phyloP scores from a whole-genome alignment of 2,888 invertebrate genomes.

The Suillia variegata region DNA sequence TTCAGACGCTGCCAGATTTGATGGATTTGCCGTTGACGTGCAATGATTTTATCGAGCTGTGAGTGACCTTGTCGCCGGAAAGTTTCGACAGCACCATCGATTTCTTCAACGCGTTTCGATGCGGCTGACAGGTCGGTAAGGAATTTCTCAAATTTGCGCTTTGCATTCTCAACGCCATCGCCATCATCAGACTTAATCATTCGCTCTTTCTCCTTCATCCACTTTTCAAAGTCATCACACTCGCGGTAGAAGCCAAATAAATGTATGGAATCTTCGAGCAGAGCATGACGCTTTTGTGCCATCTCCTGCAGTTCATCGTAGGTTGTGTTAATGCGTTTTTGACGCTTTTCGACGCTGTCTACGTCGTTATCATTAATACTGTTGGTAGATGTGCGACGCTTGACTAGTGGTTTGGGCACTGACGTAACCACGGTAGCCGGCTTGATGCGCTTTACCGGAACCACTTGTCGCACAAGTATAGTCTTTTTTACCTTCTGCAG shows the following conservation, averaged over 20 bases:
- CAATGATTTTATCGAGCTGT: conserved; percentile 79
- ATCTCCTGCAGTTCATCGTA: conserved; percentile 82
- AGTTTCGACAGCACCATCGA: conserved; percentile 85
- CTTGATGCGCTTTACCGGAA: conserved; percentile 73
- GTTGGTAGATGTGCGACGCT: conserved; percentile 57
- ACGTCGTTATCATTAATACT: conserved; percentile 65
- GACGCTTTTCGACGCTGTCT: conserved; percentile 80
- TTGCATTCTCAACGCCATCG: conserved; percentile 90
- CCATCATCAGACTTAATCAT: conserved; percentile 80
- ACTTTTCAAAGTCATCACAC: conserved; percentile 96
- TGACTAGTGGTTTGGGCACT: conserved; percentile 56
- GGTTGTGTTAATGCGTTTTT: conserved; percentile 78
- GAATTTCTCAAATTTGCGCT: conserved; percentile 95
- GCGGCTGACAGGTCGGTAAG: conserved; percentile 95
- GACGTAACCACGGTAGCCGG: conserved; percentile 59
- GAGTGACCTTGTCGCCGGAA: conserved; percentile 85
- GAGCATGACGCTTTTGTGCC: conserved; percentile 78
- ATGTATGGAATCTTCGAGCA: conserved; percentile 90
- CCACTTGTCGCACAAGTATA: conserved; percentile 83
- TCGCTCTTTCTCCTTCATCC: conserved; percentile 95
- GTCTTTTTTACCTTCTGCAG: conserved; percentile 89
- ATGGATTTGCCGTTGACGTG: conserved; percentile 81
- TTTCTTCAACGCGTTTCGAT: conserved; percentile 85
- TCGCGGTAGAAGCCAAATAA: conserved; percentile 93
- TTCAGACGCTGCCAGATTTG: conserved; percentile 88